A percentile compares a stretch with the other conserved stretches of the same genome.
Evolutionary conservation across 2,888 invertebrate genomes (phyloP).

Genomic region (Leptogaster cylindrica): DNA sequence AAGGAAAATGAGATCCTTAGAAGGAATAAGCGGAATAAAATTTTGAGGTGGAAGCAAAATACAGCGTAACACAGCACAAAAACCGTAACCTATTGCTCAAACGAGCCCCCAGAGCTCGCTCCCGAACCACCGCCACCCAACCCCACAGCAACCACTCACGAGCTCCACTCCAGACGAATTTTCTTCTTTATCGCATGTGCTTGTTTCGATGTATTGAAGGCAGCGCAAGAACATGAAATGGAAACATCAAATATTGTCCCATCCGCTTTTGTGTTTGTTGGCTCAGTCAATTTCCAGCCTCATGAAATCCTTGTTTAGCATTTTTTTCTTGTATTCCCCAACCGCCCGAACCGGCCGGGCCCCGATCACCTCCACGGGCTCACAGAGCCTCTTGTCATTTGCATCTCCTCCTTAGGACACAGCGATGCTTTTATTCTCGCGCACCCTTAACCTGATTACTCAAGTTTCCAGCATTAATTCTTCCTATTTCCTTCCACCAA

Average conservation of each 20-base stretch:
- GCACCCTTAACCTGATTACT: constrained; percentile 46
- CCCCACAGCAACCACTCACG: not conserved
- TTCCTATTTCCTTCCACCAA: constrained; percentile 30
- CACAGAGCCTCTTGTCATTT: constrained; percentile 27
- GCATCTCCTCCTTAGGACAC: constrained; percentile 27
- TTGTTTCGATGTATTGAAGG: constrained; percentile 34
- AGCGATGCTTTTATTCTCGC: constrained; percentile 36
- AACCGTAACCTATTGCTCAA: constrained; percentile 39
- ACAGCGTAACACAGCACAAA: constrained; percentile 36
- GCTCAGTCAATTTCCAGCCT: constrained; percentile 39
- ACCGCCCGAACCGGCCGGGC: not conserved
- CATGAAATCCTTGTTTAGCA: constrained; percentile 40
- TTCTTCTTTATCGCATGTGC: constrained; percentile 28
- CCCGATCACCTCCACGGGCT: not conserved
- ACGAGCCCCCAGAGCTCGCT: not conserved
- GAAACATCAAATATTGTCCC: constrained; percentile 40
- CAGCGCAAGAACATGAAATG: constrained; percentile 23
- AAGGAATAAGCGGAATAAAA: constrained; percentile 29
- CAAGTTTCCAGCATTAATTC: constrained; percentile 41
- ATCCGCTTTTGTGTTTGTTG: constrained; percentile 37
- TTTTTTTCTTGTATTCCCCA: constrained; percentile 5
- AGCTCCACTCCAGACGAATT: constrained; percentile 38
- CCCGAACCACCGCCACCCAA: not conserved
- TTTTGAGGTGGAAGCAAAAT: constrained; percentile 32
- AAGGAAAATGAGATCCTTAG: constrained; percentile 1